Evolutionary conservation across 2,888 invertebrate genomes (phyloP).

Genomic region (Hypomecis punctinalis): DNA sequence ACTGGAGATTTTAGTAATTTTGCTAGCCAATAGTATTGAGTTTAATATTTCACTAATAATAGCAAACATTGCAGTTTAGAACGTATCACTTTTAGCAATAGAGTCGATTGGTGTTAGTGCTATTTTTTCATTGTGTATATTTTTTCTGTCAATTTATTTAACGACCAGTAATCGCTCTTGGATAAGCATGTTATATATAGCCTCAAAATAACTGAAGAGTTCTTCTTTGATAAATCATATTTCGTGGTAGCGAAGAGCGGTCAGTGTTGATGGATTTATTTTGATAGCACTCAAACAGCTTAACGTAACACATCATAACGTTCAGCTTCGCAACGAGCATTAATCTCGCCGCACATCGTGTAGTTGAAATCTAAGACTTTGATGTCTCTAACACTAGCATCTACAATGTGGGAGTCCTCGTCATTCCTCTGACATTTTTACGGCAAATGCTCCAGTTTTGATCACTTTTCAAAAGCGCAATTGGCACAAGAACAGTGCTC

Average conservation of each 20-base stretch:
- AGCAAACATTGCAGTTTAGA: too few relatives aligned
- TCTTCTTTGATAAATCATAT: conserved; percentile 13
- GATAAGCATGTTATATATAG: neutral
- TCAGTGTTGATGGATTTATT: conserved; percentile 36
- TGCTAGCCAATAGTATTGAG: neutral
- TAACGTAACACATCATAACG: conserved; percentile 25
- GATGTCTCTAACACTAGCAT: conserved; percentile 13
- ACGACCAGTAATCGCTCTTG: too few relatives aligned
- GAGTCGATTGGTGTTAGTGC: too few relatives aligned
- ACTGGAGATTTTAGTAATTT: neutral
- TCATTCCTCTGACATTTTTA: conserved; percentile 56
- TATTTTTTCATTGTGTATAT: neutral
- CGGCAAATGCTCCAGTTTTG: conserved; percentile 44
- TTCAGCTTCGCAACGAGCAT: conserved; percentile 15
- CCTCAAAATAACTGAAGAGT: conserved; percentile 1
- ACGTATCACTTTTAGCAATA: too few relatives aligned
- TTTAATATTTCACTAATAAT: neutral
- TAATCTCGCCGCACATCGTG: conserved; percentile 9
- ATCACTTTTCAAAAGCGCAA: conserved; percentile 49
- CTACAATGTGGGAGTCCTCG: conserved; percentile 32
- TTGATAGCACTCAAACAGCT: conserved; percentile 29
- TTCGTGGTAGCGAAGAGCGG: conserved; percentile 12
- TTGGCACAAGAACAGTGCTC: conserved; percentile 69
- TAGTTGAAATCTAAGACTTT: conserved; percentile 19
- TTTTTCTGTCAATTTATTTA: too few relatives aligned